Percentiles rank a stretch among this genome's conserved stretches.
Evolutionary conservation across 2,797 vertebrate genomes (phyloP).

Genomic region (Thaleichthys pacificus): DNA sequence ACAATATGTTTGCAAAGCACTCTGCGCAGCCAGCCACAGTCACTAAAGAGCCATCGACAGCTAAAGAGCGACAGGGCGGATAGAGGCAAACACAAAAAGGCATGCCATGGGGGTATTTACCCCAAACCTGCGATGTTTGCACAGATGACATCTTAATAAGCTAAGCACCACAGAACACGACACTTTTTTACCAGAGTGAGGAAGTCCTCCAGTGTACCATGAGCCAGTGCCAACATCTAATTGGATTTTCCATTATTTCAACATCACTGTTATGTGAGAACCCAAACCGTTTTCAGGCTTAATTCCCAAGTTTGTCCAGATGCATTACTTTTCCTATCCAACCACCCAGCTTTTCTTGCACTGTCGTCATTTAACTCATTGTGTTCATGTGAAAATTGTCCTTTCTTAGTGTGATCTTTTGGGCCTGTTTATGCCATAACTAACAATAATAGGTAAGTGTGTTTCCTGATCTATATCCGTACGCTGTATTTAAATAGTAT

Average conservation of each 20-base stretch:
- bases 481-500: too few relatives aligned
- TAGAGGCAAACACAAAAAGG: slow-evolving; percentile 12
- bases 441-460: too few relatives aligned
- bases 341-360: slow-evolving; percentile 20
- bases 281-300: slow-evolving; percentile 37
- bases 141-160: slow-evolving; percentile 78
- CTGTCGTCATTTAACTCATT: too few relatives aligned
- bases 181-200: slow-evolving; percentile 62
- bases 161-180: slow-evolving; percentile 52
- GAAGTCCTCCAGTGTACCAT: slow-evolving; percentile 49
- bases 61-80: slow-evolving; percentile 35
- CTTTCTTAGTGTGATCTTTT: too few relatives aligned
- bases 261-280: slow-evolving; percentile 48
- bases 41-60: slow-evolving; percentile 74
- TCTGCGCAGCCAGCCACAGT: slow-evolving; percentile 62
- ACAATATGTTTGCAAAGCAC: slow-evolving; percentile 76
- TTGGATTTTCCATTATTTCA: slow-evolving; percentile 61
- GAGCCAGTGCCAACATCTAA: slow-evolving; percentile 67
- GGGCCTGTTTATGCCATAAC: too few relatives aligned
- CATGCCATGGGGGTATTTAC: slow-evolving; percentile 67
- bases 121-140: slow-evolving; percentile 67
- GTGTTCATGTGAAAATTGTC: too few relatives aligned
- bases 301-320: slow-evolving; percentile 27
- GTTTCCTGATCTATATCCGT: too few relatives aligned
- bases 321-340: slow-evolving; percentile 32